phyloP scores from a whole-genome alignment of 1,140 invertebrate species.

The Cyclina sinensis region DNA sequence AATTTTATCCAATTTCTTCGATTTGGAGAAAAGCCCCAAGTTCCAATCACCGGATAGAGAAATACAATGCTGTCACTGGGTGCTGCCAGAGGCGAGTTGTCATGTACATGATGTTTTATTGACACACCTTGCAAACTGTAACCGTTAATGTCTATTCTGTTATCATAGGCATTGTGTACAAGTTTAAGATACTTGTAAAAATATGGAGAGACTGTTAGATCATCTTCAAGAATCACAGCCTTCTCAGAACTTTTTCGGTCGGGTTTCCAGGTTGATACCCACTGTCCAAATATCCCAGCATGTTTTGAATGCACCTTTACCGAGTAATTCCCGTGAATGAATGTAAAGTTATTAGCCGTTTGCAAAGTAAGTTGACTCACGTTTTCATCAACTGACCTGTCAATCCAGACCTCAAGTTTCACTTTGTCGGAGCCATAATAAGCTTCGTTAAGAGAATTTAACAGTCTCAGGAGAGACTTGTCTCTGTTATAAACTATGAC shows the following conservation, averaged over 20 bases:
- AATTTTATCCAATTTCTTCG: slow-evolving; percentile 74
- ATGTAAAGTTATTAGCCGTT: slow-evolving; percentile 63
- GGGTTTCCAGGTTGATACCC: slow-evolving; percentile 60
- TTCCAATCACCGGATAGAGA: slow-evolving; percentile 67
- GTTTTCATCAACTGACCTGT: slow-evolving; percentile 26
- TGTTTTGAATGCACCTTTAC: slow-evolving; percentile 67
- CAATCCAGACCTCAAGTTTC: too few relatives aligned
- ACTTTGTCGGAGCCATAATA: too few relatives aligned
- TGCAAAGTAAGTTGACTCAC: slow-evolving; percentile 61
- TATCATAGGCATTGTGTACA: slow-evolving; percentile 74
- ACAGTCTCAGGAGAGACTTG: too few relatives aligned
- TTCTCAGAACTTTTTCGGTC: neutral
- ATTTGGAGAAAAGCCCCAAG: slow-evolving; percentile 80
- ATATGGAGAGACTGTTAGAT: slow-evolving; percentile 40
- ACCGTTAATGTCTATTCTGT: slow-evolving; percentile 68
- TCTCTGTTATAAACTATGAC: too few relatives aligned
- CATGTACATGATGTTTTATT: slow-evolving; percentile 43
- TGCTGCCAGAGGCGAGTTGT: neutral
- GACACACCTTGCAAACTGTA: slow-evolving; percentile 70
- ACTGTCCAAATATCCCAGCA: slow-evolving; percentile 76
- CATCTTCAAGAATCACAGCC: slow-evolving; percentile 37
- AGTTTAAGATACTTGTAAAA: slow-evolving; percentile 24
- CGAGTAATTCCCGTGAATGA: slow-evolving; percentile 66
- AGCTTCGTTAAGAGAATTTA: too few relatives aligned
- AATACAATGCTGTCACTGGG: slow-evolving; percentile 35